Evolutionary conservation across 64 coral and sea anemone species (phyloP), one percentile per base, ranked within the genome.

Genomic region (Stichodactyla helianthus): DNA sequence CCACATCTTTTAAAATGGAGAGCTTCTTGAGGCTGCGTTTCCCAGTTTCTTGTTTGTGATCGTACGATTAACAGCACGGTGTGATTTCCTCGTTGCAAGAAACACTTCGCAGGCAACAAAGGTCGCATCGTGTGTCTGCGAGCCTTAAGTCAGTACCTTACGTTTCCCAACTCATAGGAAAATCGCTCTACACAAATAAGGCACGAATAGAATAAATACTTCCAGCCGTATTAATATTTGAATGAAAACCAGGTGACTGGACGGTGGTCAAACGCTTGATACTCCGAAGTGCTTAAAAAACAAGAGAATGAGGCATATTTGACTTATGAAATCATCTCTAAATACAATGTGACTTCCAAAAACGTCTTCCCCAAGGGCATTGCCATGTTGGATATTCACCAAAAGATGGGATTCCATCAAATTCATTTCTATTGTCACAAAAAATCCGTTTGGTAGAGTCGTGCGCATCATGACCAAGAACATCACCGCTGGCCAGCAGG

Each of bases 351-450:
- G 5, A 65, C 62, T 65, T 18, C 19, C 62, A 8, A 5, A 13
- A 65, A 65, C 20, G 20, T 65, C 18, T 65, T 8, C 9, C 62
- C 62, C 62, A 5, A 65, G 7, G 18, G 18, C 7, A 6, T 5
- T 8, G 62, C 18, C 62, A 65, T 65, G 62, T 65, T 65, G 62
- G 62, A 65, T 19, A 65, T 65, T n/a, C 20, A n/a, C 0, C 62
- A 65, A 65, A 65, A 65, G 62, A 79, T 51, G 77, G 77, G 77
- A 50, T 79, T 79, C 77, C 35, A 79, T 17, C 77, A 79, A 31
- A 12, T 79, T 79, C 77, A 52, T 8, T 79, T 79, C 50, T 52
- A 52, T 50, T 79, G 77, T 79, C 35, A 52, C 50, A 79, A 79
- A 31, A 79, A 79, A 52, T 50, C 27, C 28, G 50, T 79, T 79